phyloP scores from a whole-genome alignment of 1,140 invertebrate species.

The Orius laevigatus region DNA sequence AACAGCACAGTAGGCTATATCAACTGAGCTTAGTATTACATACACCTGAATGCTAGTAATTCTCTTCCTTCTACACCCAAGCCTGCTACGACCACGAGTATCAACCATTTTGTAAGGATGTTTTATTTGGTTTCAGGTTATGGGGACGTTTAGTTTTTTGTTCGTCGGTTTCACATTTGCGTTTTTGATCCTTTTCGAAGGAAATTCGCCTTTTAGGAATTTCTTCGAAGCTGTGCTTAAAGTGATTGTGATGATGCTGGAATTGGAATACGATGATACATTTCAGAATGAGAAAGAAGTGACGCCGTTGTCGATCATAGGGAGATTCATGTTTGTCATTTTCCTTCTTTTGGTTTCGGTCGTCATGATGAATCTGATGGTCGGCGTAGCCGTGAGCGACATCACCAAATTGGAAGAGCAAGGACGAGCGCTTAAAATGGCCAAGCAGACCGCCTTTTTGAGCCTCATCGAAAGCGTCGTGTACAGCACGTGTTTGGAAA shows the following conservation, averaged over 20 bases:
- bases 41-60: no score
- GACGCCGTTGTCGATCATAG: constrained; percentile 18
- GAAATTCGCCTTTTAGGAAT: constrained; percentile 27
- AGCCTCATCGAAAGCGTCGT: constrained; percentile 19
- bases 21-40: no score
- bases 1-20: no score
- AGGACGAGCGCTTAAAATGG: constrained; percentile 17
- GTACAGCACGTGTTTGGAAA: constrained; percentile 10
- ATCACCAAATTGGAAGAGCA: constrained; percentile 22
- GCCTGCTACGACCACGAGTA: no score
- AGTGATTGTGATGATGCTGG: constrained; percentile 40
- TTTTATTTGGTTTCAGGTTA: constrained; percentile 26
- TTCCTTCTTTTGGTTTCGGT: constrained; percentile 28
- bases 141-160: constrained; percentile 33
- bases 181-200: constrained; percentile 33
- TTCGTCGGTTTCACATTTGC: constrained; percentile 37
- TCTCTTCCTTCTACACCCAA: no score
- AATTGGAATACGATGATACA: constrained; percentile 33
- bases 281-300: constrained; percentile 22
- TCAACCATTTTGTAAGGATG: no score
- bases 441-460: constrained; percentile 20
- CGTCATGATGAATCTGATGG: constrained; percentile 31
- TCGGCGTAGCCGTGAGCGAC: constrained; percentile 30
- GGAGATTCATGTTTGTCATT: constrained; percentile 21
- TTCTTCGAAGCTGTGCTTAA: constrained; percentile 31